These are phyloP conservation scores for Empidonax alnorum DNA, from an alignment of 2,113 vertebrate genomes.

Conservation along the genomic window DNA sequence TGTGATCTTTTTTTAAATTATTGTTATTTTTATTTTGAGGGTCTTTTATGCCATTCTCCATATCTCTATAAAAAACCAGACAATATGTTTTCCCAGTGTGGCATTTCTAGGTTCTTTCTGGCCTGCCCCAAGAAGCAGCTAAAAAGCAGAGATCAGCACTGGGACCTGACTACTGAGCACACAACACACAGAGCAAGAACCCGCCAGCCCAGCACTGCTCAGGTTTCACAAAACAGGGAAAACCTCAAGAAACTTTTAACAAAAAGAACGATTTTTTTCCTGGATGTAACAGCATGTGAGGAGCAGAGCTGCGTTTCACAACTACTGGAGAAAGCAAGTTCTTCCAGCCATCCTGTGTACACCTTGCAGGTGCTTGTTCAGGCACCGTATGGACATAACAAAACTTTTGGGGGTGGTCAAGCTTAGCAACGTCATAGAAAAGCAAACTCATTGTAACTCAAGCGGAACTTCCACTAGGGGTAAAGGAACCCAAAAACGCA, in stretches of 20 bases:
- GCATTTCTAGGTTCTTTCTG: not conserved
- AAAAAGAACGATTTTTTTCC: not conserved
- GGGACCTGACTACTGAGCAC: not conserved
- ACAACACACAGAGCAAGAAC: not conserved
- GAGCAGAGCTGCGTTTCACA: not conserved
- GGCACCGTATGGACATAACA: accelerated
- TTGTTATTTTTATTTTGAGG: not conserved
- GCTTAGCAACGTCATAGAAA: not conserved
- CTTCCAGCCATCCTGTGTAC: not conserved
- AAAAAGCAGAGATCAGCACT: not conserved
- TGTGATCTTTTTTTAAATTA: accelerated
- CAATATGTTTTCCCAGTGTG: accelerated
- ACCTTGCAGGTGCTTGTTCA: not conserved
- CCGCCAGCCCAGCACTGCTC: not conserved
- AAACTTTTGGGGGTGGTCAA: not conserved
- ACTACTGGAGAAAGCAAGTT: not conserved
- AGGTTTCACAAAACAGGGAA: not conserved
- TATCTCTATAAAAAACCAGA: not conserved
- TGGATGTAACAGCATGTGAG: not conserved
- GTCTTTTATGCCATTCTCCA: not conserved
- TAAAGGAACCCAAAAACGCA: not conserved
- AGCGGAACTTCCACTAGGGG: not conserved
- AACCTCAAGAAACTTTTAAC: not conserved
- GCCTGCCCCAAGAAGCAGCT: not conserved
- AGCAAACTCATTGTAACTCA: not conserved